Evolutionary conservation across 2,888 invertebrate genomes (phyloP).

Genomic region (Tenthredo mesomela): DNA sequence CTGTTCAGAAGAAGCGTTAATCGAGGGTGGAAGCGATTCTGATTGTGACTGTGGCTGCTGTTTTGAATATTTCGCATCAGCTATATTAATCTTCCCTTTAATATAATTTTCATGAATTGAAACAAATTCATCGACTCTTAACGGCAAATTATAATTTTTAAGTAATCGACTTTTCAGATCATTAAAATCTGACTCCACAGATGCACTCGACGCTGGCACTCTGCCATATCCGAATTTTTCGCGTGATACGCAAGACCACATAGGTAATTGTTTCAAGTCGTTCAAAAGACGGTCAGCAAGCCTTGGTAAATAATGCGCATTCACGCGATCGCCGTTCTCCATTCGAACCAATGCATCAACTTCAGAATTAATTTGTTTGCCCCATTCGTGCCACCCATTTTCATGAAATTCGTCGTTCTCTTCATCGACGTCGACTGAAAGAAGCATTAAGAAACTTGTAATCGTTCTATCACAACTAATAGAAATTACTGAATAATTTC

Average conservation of each 20-base stretch:
- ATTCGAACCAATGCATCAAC: background rate
- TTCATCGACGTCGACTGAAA: background rate
- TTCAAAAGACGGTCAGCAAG: slow-evolving; percentile 1
- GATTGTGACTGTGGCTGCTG: background rate
- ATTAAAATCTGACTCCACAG: slow-evolving; percentile 6
- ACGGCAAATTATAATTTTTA: background rate
- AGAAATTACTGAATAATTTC: background rate
- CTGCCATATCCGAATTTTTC: slow-evolving; percentile 10
- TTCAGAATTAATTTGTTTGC: background rate
- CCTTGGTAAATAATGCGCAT: slow-evolving; percentile 21
- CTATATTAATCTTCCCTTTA: background rate
- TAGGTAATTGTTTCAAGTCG: slow-evolving; percentile 11
- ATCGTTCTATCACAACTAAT: background rate
- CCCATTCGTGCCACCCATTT: slow-evolving; percentile 29
- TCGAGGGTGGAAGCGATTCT: background rate
- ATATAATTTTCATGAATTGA: slow-evolving; percentile 2
- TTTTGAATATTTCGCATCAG: background rate
- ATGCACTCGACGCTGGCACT: slow-evolving; percentile 13
- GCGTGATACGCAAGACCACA: background rate
- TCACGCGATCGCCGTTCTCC: background rate
- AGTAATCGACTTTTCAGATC: background rate
- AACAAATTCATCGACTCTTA: slow-evolving; percentile 6
- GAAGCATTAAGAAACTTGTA: background rate
- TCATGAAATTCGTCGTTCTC: background rate
- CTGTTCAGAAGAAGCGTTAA: background rate